Percentiles rank a stretch among this genome's conserved stretches.
Conservation (phyloP, 2,797 vertebrate genomes). For the Pangasius larnaudii region DNA sequence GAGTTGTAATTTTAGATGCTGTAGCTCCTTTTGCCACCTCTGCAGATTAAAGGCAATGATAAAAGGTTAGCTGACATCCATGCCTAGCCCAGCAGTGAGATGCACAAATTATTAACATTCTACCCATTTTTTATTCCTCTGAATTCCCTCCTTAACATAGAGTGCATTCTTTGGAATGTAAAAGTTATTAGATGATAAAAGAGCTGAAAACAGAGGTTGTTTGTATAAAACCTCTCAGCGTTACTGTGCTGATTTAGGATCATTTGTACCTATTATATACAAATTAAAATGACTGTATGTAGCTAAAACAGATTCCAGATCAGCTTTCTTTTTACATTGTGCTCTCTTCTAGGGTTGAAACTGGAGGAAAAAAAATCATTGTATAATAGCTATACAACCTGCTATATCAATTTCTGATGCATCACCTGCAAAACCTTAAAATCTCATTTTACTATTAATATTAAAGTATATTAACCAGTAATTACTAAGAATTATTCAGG, state of each 20-base stretch:
- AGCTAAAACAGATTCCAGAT: neutral
- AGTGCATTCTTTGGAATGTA: constrained; percentile 31
- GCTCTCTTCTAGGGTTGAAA: neutral
- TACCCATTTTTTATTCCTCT: constrained; percentile 8
- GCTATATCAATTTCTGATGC: neutral
- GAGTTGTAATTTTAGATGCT: constrained; percentile 47
- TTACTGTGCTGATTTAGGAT: neutral
- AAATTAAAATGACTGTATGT: neutral
- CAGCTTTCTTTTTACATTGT: neutral
- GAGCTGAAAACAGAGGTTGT: constrained; percentile 2
- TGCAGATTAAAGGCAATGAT: constrained; percentile 56
- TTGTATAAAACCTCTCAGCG: constrained; percentile 1
- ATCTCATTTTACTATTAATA: neutral
- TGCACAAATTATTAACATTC: constrained; percentile 38
- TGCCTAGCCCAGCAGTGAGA: constrained; percentile 33
- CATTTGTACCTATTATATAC: neutral
- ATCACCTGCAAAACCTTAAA: neutral
- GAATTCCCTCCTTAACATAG: constrained; percentile 30
- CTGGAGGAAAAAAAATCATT: neutral
- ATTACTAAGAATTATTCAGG: neutral
- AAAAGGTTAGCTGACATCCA: constrained; percentile 55
- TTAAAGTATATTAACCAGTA: neutral
- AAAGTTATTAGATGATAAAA: constrained; percentile 20
- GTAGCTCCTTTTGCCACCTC: constrained; percentile 42
- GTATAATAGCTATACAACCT: neutral